Conservation (phyloP, 1,140 invertebrate genomes). For the Condylostylus longicornis region DNA sequence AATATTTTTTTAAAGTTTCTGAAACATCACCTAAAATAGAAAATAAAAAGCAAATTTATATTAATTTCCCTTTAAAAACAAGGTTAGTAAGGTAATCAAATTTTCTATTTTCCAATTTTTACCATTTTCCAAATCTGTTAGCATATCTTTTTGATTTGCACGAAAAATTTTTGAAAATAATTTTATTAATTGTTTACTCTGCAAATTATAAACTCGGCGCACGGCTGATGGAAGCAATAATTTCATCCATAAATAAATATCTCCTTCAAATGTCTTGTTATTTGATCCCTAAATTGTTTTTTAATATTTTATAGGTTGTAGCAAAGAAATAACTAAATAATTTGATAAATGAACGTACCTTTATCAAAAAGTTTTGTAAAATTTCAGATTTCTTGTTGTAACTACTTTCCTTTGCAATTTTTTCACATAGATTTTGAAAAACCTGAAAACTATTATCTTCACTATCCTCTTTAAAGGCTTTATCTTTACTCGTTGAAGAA, state of each 20-base stretch:
- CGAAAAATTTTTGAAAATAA: conserved; percentile 69
- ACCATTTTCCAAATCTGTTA: conserved; percentile 63
- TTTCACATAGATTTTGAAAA: conserved; percentile 61
- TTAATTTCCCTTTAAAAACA: no score
- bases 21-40: conserved; percentile 58
- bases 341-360: conserved; percentile 11
- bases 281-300: conserved; percentile 47
- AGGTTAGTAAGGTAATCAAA: not conserved
- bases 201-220: conserved; percentile 79
- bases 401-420: conserved; percentile 57
- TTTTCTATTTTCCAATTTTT: not conserved
- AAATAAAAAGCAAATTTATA: not conserved
- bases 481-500: no score
- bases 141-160: conserved; percentile 61
- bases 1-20: conserved; percentile 71
- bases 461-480: conserved; percentile 10
- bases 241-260: conserved; percentile 68
- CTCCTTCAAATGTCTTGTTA: conserved; percentile 55
- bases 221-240: conserved; percentile 67
- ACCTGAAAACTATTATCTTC: conserved; percentile 61
- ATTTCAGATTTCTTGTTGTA: conserved; percentile 71
- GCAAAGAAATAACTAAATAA: no score
- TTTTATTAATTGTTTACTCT: conserved; percentile 82
- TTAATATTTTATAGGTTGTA: no score
- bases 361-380: conserved; percentile 42